Base-by-base conservation (phyloP, 2,797 vertebrate species). In the Pogonophryne albipinna region DNA sequence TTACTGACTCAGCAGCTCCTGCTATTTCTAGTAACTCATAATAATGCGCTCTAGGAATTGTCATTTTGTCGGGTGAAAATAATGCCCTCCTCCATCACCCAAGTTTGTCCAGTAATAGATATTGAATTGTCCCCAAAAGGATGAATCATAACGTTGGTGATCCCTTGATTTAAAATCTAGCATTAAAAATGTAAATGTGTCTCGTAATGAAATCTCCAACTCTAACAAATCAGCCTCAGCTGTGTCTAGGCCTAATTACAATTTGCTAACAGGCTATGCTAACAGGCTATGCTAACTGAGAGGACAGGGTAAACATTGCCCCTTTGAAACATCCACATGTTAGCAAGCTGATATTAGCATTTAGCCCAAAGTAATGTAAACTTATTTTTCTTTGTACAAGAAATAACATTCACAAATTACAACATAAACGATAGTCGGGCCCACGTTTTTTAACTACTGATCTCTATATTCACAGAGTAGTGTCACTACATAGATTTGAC, bases 1-100 rank as follows among this genome's bases (percentile, higher is more conserved):
- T 55, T 58, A 55, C 27, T 20, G 58, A 47, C n/a, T 63, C 52
- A 59, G 66, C 52, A 50, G 10, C 31, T 58, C 17, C 65, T 53
- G 31, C 16, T 55, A 27, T 44, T 8, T 49, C 53, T 69, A 64
- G 59, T 63, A 46, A 10, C n/a, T 65, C n/a, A 51, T 10, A 20
- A 71, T 38, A 17, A 71, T 38, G 12, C 31, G 52, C 15, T 23
- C 23, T 15, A 8, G 16, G 17, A 69, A 10, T 20, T 19, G 56
- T 38, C 14, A 16, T 20, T 56, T 60, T 19, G 14, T 55, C 11
- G 1, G 12, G 51, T 41, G 52, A 50, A 50, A 70, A 49, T 3
- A 3, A 17, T 51, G 4, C 50, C 20, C 16, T 4, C 15, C 23
- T n/a, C 13, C 2, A 38, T 23, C 8, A 17, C 17, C 4, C 2